phyloP scores from a whole-genome alignment of 92 coral and sea anemone species.

The Ricordea florida region DNA sequence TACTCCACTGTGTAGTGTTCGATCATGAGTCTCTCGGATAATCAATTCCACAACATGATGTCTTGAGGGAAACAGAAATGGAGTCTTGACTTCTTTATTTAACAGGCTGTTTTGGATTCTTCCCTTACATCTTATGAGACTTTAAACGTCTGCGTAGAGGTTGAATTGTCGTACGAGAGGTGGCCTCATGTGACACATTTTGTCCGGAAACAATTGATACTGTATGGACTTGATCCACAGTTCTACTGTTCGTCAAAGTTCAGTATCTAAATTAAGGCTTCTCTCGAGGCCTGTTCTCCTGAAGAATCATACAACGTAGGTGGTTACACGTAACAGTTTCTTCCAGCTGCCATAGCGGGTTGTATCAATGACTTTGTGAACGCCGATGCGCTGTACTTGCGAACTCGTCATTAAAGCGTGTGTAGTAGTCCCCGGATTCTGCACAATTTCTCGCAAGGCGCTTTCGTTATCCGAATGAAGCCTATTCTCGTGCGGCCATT shows the following conservation, averaged over 20 bases:
- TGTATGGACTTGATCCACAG: conserved; percentile 73
- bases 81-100: conserved; percentile 40
- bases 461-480: conserved; percentile 5
- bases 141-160: conserved; percentile 20
- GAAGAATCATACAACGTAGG: conserved; percentile 33
- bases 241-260: conserved; percentile 39
- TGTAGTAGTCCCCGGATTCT: conserved; percentile 36
- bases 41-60: conserved; percentile 31
- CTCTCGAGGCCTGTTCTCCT: conserved; percentile 19
- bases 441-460: conserved; percentile 17
- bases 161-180: background rate
- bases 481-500: conserved; percentile 15
- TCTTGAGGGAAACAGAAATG: conserved; percentile 30
- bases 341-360: background rate
- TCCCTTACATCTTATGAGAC: conserved; percentile 40
- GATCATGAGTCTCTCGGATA: conserved; percentile 19
- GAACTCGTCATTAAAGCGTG: conserved; percentile 20
- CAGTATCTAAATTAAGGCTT: conserved; percentile 19
- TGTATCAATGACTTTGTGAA: conserved; percentile 14
- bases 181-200: conserved; percentile 28
- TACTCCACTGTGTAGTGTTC: conserved; percentile 24
- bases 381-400: background rate
- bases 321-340: conserved; percentile 30
- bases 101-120: conserved; percentile 41
- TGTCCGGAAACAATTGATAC: conserved; percentile 32